Percentiles rank a stretch among this genome's conserved stretches.
phyloP scores from a whole-genome alignment of 2,888 invertebrate species.

The Dascillus cervinus region DNA sequence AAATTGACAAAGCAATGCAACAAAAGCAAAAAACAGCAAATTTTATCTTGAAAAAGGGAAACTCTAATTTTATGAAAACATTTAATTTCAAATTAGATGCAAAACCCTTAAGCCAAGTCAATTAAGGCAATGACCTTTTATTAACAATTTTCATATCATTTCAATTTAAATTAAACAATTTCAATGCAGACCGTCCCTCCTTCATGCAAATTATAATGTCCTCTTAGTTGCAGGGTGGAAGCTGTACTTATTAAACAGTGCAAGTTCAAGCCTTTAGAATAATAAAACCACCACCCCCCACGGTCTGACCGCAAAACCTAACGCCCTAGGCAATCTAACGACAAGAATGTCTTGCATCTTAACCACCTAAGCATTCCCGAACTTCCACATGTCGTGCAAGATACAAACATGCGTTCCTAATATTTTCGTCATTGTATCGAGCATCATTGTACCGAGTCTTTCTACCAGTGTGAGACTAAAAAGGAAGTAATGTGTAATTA shows the following conservation, averaged over 20 bases:
- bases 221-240: slow-evolving; percentile 16
- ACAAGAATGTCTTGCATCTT: slow-evolving; percentile 5
- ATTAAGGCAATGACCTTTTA: too few relatives aligned
- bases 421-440: not conserved
- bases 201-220: slow-evolving; percentile 19
- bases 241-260: slow-evolving; percentile 19
- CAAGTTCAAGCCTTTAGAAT: slow-evolving; percentile 18
- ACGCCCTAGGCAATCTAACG: slow-evolving; percentile 21
- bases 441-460: too few relatives aligned
- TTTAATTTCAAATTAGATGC: too few relatives aligned
- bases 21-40: too few relatives aligned
- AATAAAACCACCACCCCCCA: slow-evolving; percentile 20
- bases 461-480: too few relatives aligned
- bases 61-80: too few relatives aligned
- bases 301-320: slow-evolving; percentile 23
- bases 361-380: not conserved
- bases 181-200: slow-evolving; percentile 12
- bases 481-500: too few relatives aligned
- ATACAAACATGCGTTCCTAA: slow-evolving; percentile 15
- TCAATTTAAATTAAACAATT: too few relatives aligned
- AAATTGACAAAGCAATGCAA: too few relatives aligned
- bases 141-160: too few relatives aligned
- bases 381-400: slow-evolving; percentile 2
- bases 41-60: too few relatives aligned
- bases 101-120: too few relatives aligned